Conservation (phyloP, 2,797 vertebrate genomes). For the Ibycter americanus region DNA sequence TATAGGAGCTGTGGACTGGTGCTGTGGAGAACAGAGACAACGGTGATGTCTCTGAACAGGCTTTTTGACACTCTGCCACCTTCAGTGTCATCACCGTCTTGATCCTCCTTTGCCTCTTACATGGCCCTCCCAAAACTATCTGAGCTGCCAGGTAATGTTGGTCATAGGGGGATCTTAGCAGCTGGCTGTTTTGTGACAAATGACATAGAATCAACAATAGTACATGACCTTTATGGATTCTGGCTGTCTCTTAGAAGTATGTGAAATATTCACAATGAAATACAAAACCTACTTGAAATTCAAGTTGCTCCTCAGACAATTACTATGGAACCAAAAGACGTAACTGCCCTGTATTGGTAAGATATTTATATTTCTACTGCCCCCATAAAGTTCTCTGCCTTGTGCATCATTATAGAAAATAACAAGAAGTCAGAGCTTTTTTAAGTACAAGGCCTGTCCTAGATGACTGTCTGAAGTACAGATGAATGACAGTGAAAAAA, state of each 20-base stretch:
- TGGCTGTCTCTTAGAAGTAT: slow-evolving; percentile 59
- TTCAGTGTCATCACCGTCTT: not conserved
- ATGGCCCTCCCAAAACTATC: slow-evolving; percentile 24
- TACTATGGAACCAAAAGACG: slow-evolving; percentile 55
- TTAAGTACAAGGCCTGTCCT: slow-evolving; percentile 14
- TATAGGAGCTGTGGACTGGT: not conserved
- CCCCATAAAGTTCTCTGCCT: slow-evolving; percentile 59
- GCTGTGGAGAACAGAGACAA: not conserved
- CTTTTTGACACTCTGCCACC: slow-evolving; percentile 12
- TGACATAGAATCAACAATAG: slow-evolving; percentile 65
- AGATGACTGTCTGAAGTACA: slow-evolving; percentile 33
- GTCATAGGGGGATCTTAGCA: slow-evolving; percentile 63
- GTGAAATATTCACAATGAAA: slow-evolving; percentile 69
- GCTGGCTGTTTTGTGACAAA: slow-evolving; percentile 67
- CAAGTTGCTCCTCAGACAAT: slow-evolving; percentile 70
- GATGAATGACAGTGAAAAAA: slow-evolving; percentile 42
- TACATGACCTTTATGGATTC: slow-evolving; percentile 68
- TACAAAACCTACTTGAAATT: slow-evolving; percentile 65
- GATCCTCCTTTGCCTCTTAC: slow-evolving; percentile 48
- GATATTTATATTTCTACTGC: slow-evolving; percentile 64
- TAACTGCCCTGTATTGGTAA: slow-evolving; percentile 51
- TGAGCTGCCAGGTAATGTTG: slow-evolving; percentile 59
- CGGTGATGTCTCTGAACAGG: not conserved
- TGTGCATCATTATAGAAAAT: slow-evolving; percentile 48
- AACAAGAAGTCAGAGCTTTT: slow-evolving; percentile 46